A percentile compares a stretch with the other conserved stretches of the same genome.
phyloP scores from a whole-genome alignment of 2,888 invertebrate species.

The Empis stercorea region DNA sequence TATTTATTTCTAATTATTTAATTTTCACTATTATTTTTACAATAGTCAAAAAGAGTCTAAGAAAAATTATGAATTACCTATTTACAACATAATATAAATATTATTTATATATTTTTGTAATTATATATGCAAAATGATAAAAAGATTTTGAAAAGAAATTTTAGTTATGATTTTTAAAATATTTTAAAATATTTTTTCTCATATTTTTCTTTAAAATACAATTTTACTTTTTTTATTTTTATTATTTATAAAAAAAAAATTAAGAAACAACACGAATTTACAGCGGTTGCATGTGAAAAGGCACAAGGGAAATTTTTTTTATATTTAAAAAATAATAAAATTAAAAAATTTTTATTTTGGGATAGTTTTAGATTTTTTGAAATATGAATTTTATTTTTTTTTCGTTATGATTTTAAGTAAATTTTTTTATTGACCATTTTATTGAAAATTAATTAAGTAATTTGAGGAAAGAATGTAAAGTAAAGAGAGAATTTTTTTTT shows the following conservation, averaged over 20 bases:
- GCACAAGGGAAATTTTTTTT: constrained; percentile 22
- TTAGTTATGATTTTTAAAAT: neutral
- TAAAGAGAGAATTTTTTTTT: too few species aligned
- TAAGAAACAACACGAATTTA: constrained; percentile 16
- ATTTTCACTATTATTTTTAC: too few species aligned
- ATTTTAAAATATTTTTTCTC: neutral
- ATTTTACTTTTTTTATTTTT: constrained; percentile 4
- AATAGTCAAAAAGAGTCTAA: too few species aligned
- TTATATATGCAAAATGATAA: too few species aligned
- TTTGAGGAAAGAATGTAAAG: neutral
- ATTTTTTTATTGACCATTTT: neutral
- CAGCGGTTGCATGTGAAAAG: constrained; percentile 18
- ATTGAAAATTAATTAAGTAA: neutral
- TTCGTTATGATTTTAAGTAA: constrained; percentile 7
- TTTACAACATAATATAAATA: neutral
- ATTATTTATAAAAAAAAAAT: too few species aligned
- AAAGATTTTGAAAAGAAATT: neutral
- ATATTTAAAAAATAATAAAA: constrained; percentile 10
- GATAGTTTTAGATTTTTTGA: constrained; percentile 1
- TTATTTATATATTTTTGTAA: neutral
- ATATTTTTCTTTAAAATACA: constrained; percentile 4
- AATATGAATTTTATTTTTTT: neutral
- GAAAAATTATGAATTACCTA: constrained; percentile 1
- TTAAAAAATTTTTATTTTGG: constrained; percentile 3
- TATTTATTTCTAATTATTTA: too few species aligned